Percentiles rank a stretch among this genome's conserved stretches.
Evolutionary conservation across 92 coral and sea anemone species (phyloP).

Genomic region (Umimayanthus chanpuru): DNA sequence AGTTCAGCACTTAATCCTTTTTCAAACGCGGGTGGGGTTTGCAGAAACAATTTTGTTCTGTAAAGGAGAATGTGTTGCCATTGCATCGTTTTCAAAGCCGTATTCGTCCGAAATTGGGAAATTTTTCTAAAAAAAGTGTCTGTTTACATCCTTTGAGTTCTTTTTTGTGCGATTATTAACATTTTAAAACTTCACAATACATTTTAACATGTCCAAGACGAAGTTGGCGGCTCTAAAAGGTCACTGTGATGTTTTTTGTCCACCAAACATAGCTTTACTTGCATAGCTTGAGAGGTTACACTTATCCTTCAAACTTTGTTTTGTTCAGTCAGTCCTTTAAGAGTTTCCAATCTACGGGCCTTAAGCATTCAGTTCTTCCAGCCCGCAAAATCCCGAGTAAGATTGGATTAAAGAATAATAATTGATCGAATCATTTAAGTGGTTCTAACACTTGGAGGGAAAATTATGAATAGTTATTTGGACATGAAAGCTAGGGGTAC

Average conservation of each 20-base stretch:
- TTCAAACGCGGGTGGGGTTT: too few species aligned
- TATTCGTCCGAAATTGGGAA: neutral
- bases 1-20: too few species aligned
- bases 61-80: neutral
- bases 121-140: neutral
- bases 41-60: neutral
- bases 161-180: too few species aligned
- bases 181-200: too few species aligned
- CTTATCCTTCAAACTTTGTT: neutral
- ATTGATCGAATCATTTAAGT: neutral
- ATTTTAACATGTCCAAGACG: too few species aligned
- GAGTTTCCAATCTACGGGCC: neutral
- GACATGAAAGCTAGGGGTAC: neutral
- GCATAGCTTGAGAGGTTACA: neutral
- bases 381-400: neutral
- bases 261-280: neutral
- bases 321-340: neutral
- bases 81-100: neutral
- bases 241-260: too few species aligned
- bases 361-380: neutral
- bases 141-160: neutral
- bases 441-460: neutral
- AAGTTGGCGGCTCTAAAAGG: too few species aligned
- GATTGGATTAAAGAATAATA: neutral
- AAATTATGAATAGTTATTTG: constrained; percentile 51